Evolutionary conservation across 1,140 invertebrate species (phyloP).

Genomic region (Drosophila aff.): DNA sequence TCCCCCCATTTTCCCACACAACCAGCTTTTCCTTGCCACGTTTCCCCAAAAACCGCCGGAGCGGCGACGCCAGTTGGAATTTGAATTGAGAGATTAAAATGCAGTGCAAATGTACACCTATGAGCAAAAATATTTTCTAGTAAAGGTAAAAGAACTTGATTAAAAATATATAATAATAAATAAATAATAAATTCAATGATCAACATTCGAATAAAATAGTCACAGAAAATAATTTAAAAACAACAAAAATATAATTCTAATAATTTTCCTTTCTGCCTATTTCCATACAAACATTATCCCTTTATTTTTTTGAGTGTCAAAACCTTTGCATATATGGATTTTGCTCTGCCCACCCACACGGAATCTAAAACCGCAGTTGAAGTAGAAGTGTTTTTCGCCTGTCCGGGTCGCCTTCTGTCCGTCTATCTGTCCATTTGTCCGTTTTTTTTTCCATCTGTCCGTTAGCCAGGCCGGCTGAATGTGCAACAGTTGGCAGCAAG

Average conservation of each 20-base stretch:
- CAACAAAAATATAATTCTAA: background rate
- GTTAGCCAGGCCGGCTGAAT: slow-evolving; percentile 33
- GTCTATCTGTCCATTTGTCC: slow-evolving; percentile 8
- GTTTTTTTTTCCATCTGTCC: slow-evolving; percentile 8
- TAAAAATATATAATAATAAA: background rate
- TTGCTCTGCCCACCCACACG: slow-evolving; percentile 54
- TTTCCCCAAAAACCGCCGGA: slow-evolving; percentile 38
- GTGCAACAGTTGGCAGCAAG: slow-evolving; percentile 64
- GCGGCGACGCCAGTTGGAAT: slow-evolving; percentile 51
- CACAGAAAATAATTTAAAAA: background rate
- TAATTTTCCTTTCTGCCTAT: background rate
- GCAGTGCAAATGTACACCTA: slow-evolving; percentile 33
- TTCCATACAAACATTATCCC: background rate
- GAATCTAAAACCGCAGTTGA: slow-evolving; percentile 46
- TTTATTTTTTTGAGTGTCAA: slow-evolving; percentile 8
- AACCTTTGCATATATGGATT: slow-evolving; percentile 21
- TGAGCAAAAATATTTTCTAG: background rate
- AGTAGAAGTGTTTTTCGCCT: slow-evolving; percentile 54
- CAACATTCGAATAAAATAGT: background rate
- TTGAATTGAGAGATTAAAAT: slow-evolving; percentile 79
- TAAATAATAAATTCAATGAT: background rate
- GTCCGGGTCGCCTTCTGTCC: slow-evolving; percentile 23
- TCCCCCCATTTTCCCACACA: slow-evolving; percentile 20
- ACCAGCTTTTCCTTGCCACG: slow-evolving; percentile 16
- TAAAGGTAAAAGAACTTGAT: background rate